Base-by-base conservation (phyloP, 2,113 vertebrate genomes). In the Strix uralensis region DNA sequence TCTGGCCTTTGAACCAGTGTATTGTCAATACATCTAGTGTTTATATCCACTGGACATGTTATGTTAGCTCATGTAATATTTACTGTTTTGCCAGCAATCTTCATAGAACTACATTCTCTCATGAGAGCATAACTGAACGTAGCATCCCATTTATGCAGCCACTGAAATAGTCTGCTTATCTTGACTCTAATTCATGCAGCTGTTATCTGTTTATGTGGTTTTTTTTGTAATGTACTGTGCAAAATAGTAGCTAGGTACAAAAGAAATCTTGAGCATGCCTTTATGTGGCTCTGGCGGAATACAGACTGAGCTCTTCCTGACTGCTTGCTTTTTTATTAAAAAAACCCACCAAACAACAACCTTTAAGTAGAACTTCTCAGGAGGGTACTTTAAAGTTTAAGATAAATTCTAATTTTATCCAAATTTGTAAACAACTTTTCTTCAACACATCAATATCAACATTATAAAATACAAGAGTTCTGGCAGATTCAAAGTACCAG, bases 21-120 rank as follows among this genome's bases (percentile, higher is more conserved):
- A 74, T 86, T 92, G 90, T 69, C 84, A 93, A 94, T 86, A 81
- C 61, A 92, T 71, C 69, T 46, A 87, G 23, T 89, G 62, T 92
- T 95, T 91, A 87, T 44, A 94, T 92, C 73, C 73, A 69, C 30
- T 57, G 61, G 66, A 91, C 40, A 38, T 86, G 83, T 87, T 96
- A 82, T 87, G 81, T 22, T 95, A 87, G 71, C 69, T 95, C 82
- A 78, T 87, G 89, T 47, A 87, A 84, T 75, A 92, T 87, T 94
- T 88, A 92, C 74, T 66, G 80, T 22, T 88, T 95, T 65, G 70
- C 54, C 65, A 88, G 70, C 49, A 85, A 69, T 80, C 80, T 92
- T 87, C 79, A 65, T 40, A 82, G 62, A 89, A 88, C n/a, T 71
- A 62, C 55, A 77, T 61, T 89, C 52, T 79, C 72, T 89, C 46